A percentile compares a stretch with the other conserved stretches of the same genome.
These are phyloP conservation scores for Adoxophyes honmai DNA, from an alignment of 1,140 invertebrate species.

Conservation along the genomic window DNA sequence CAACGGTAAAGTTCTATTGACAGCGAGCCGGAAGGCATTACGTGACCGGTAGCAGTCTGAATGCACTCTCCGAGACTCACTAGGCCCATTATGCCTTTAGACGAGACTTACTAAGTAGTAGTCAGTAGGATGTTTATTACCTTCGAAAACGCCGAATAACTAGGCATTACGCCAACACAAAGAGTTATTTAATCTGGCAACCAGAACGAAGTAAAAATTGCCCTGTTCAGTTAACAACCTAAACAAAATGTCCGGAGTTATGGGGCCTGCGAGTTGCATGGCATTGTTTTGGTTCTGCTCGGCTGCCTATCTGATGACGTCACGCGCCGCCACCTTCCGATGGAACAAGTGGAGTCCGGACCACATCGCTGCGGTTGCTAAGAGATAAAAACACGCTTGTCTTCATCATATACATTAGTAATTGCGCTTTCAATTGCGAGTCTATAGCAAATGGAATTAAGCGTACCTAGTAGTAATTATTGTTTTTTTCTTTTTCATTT, in stretches of 20 bases:
- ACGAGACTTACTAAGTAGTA: too few relatives aligned
- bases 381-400: not conserved
- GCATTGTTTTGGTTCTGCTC: conserved; percentile 62
- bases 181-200: conserved; percentile 5
- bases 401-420: conserved; percentile 5
- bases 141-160: too few relatives aligned
- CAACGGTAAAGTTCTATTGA: conserved; percentile 21
- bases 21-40: conserved; percentile 37
- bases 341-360: conserved; percentile 28
- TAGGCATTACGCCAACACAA: too few relatives aligned
- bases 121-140: too few relatives aligned
- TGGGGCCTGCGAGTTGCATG: conserved; percentile 31
- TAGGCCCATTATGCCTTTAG: not conserved
- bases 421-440: not conserved
- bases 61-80: conserved; percentile 21
- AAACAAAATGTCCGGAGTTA: conserved; percentile 22
- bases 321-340: conserved; percentile 47
- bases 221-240: not conserved
- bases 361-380: conserved; percentile 12
- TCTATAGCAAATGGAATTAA: not conserved
- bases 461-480: not conserved
- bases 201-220: conserved; percentile 8
- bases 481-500: not conserved
- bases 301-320: conserved; percentile 55
- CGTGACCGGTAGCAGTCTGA: conserved; percentile 29